phyloP scores from a whole-genome alignment of 2,797 vertebrate genomes.

The Acanthis flammea region DNA sequence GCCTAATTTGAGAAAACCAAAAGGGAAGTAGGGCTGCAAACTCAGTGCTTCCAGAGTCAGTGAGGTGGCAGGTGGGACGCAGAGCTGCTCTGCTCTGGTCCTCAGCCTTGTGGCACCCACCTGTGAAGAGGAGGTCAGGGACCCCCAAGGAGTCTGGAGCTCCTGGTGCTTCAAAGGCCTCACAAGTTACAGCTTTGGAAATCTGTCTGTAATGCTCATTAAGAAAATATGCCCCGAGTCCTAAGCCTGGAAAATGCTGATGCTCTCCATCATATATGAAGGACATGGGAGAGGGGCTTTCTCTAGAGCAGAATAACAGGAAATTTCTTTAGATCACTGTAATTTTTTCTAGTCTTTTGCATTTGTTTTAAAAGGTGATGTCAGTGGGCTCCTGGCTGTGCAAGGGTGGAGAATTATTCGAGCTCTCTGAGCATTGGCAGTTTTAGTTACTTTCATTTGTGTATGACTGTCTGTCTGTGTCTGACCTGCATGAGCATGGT shows the following conservation, averaged over 20 bases:
- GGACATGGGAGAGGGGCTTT: neutral
- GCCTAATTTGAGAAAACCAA: neutral
- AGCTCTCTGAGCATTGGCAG: neutral
- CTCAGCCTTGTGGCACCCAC: neutral
- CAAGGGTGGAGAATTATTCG: neutral
- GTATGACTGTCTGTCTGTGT: neutral
- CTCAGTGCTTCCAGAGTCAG: neutral
- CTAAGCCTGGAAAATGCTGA: neutral
- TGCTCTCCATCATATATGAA: neutral
- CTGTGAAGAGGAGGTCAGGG: neutral
- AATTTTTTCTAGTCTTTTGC: neutral
- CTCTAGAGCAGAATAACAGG: neutral
- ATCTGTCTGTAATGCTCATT: constrained; percentile 20
- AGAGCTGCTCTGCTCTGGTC: neutral
- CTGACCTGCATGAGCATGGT: neutral
- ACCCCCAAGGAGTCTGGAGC: neutral
- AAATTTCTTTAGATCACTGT: neutral
- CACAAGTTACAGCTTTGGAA: constrained; percentile 1
- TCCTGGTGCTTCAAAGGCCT: neutral
- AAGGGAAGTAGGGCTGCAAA: neutral
- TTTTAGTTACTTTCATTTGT: neutral
- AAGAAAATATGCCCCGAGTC: neutral
- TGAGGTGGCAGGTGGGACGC: neutral
- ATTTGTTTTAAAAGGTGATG: neutral
- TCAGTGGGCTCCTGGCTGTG: neutral